These are phyloP conservation scores for Cerceris ruficornis DNA, from an alignment of 2,888 invertebrate species.

Conservation along the genomic window DNA sequence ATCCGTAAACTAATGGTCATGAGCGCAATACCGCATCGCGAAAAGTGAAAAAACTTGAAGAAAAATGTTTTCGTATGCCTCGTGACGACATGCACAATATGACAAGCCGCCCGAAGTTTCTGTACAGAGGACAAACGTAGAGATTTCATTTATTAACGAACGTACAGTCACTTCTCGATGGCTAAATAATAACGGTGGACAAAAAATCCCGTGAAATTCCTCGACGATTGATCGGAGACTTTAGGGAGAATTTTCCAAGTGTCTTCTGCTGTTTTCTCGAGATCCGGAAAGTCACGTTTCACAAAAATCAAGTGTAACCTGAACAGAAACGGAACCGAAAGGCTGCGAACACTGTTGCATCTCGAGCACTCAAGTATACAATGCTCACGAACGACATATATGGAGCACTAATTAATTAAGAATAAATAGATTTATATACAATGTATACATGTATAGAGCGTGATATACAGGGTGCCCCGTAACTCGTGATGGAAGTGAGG, in stretches of 20 bases:
- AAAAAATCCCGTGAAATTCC: no score
- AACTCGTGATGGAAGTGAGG: no score
- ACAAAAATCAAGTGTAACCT: background rate
- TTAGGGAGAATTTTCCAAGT: no score
- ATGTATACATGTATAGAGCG: background rate
- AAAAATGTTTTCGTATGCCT: background rate
- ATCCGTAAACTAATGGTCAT: conserved; percentile 5
- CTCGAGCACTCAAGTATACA: conserved; percentile 33
- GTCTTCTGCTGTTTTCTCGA: background rate
- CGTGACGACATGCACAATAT: conserved; percentile 7
- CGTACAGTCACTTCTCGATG: no score
- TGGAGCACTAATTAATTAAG: conserved; percentile 27
- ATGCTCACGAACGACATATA: conserved; percentile 40
- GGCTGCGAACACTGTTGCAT: conserved; percentile 21
- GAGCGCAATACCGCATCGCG: conserved; percentile 1
- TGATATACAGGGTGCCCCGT: no score
- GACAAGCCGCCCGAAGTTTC: background rate
- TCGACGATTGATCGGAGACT: no score
- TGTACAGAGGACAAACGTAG: background rate
- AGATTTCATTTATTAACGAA: no score
- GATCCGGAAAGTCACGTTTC: background rate
- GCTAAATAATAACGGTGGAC: no score
- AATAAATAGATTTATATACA: conserved; percentile 29
- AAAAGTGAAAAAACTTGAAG: background rate
- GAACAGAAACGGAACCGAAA: background rate